phyloP scores from a whole-genome alignment of 1,140 invertebrate species.

The Trichomalopsis sarcophagae region DNA sequence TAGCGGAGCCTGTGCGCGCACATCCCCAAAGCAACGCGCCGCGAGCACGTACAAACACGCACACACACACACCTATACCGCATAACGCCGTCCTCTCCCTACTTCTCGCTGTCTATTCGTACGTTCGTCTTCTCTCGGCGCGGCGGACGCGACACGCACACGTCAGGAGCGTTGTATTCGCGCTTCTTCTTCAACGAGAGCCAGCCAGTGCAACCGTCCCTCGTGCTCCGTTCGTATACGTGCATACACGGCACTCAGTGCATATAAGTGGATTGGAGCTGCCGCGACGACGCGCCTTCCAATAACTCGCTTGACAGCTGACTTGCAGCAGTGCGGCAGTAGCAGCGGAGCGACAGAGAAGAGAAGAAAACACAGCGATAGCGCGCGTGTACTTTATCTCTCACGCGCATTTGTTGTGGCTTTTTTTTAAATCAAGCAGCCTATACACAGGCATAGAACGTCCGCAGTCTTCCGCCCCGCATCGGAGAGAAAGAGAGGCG shows the following conservation, averaged over 20 bases:
- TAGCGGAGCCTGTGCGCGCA: not conserved
- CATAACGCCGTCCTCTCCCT: not conserved
- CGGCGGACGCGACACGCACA: not conserved
- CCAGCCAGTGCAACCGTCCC: constrained; percentile 17
- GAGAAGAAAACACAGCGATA: not conserved
- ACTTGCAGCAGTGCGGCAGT: not conserved
- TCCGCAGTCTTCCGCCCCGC: too few species aligned
- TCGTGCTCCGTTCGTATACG: constrained; percentile 3
- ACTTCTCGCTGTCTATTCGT: not conserved
- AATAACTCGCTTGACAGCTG: not conserved
- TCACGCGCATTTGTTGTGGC: too few species aligned
- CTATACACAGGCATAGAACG: too few species aligned
- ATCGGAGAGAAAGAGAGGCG: too few species aligned
- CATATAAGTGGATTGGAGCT: not conserved
- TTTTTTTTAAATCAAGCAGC: too few species aligned
- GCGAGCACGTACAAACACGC: not conserved
- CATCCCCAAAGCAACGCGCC: not conserved
- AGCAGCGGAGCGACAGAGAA: not conserved
- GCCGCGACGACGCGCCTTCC: not conserved
- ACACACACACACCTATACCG: not conserved
- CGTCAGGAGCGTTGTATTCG: not conserved
- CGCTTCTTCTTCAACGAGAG: not conserved
- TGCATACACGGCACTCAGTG: not conserved
- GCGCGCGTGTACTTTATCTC: not conserved
- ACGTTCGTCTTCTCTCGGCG: not conserved